These are phyloP conservation scores for Drosophila helvetica DNA, from an alignment of 2,888 invertebrate species.

Conservation along the genomic window DNA sequence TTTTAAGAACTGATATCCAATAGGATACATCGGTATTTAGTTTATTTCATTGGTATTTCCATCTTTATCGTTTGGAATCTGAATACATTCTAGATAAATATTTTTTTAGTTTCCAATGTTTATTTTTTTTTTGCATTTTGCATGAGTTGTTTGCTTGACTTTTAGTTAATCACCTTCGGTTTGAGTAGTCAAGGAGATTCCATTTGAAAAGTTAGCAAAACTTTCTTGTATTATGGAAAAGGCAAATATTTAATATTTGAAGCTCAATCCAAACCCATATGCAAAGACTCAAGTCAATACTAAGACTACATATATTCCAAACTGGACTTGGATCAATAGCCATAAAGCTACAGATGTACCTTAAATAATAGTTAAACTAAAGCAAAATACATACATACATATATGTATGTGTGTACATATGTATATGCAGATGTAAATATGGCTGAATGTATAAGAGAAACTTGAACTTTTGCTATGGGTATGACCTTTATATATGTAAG, in stretches of 20 bases:
- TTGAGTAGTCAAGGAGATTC: neutral
- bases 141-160: conserved; percentile 42
- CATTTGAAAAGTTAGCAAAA: too few species aligned
- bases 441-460: neutral
- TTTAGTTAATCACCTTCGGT: neutral
- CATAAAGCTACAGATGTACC: neutral
- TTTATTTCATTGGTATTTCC: conserved; percentile 5
- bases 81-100: too few species aligned
- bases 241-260: too few species aligned
- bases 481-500: neutral
- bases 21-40: conserved; percentile 10
- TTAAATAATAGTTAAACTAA: neutral
- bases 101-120: neutral
- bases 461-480: neutral
- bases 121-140: conserved; percentile 16
- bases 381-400: too few species aligned
- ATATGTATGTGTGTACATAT: too few species aligned
- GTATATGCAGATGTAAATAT: too few species aligned
- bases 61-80: neutral
- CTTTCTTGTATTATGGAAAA: too few species aligned
- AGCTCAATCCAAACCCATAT: neutral
- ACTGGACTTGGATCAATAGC: neutral
- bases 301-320: neutral
- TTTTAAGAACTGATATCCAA: conserved; percentile 18
- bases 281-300: neutral